phyloP scores from a whole-genome alignment of 2,888 invertebrate species.

The Sympetrum striolatum region DNA sequence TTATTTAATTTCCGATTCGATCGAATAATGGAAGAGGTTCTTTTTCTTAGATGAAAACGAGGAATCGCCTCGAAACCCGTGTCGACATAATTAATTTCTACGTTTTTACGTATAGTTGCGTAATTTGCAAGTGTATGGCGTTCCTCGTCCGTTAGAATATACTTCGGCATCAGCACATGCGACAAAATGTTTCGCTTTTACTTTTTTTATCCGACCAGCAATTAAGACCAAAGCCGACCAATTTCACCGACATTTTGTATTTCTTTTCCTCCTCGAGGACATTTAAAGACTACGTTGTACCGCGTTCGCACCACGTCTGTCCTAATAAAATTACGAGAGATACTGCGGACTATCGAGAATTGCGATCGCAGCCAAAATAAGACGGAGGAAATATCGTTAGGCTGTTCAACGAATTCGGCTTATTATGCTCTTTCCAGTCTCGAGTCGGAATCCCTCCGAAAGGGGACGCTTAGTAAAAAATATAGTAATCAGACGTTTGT shows the following conservation, averaged over 20 bases:
- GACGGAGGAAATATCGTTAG: slow-evolving; percentile 4
- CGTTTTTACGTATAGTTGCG: no score
- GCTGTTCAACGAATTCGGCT: neutral
- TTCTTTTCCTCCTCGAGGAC: neutral
- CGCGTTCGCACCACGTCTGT: neutral
- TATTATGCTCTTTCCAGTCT: neutral
- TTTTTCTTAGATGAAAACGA: no score
- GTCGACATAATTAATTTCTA: no score
- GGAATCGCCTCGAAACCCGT: no score
- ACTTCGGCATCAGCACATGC: no score
- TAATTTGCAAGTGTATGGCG: no score
- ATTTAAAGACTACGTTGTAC: neutral
- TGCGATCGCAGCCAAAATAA: slow-evolving; percentile 13
- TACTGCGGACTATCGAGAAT: slow-evolving; percentile 2
- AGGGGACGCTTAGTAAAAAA: neutral
- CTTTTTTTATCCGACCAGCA: neutral
- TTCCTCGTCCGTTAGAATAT: no score
- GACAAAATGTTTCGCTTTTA: no score
- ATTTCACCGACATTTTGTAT: neutral
- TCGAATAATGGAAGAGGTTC: no score
- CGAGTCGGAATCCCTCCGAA: neutral
- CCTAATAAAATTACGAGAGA: neutral
- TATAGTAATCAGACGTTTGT: neutral
- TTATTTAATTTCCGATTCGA: no score
- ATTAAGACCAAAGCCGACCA: neutral